Evolutionary conservation across 2,113 vertebrate genomes (phyloP).

Genomic region (Thamnaconus septentrionalis): DNA sequence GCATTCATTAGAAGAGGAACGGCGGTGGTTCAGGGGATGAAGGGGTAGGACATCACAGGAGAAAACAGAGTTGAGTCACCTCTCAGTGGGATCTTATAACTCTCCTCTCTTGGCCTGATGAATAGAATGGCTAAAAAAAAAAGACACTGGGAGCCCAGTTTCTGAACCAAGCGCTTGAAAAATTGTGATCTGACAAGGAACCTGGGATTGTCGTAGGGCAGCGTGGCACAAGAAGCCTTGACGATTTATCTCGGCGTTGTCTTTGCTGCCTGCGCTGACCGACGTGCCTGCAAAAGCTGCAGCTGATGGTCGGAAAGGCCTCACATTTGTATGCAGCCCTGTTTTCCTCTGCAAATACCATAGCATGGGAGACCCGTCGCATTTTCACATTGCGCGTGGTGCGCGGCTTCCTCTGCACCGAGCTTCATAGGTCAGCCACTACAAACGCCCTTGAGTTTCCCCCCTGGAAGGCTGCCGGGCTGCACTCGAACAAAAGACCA

Average conservation of each 20-base stretch:
- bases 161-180: slow-evolving; percentile 43
- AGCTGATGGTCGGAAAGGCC: slow-evolving; percentile 42
- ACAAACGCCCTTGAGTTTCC: slow-evolving; percentile 66
- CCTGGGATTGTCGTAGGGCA: slow-evolving; percentile 52
- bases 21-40: slow-evolving; percentile 31
- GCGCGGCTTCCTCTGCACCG: slow-evolving; percentile 45
- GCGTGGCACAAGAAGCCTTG: slow-evolving; percentile 45
- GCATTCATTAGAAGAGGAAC: slow-evolving; percentile 37
- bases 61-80: slow-evolving; percentile 56
- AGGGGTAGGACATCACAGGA: slow-evolving; percentile 47
- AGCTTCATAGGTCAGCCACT: slow-evolving; percentile 54
- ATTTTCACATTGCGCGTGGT: slow-evolving; percentile 60
- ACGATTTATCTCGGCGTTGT: slow-evolving; percentile 40
- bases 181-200: slow-evolving; percentile 58
- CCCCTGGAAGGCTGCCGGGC: slow-evolving; percentile 60
- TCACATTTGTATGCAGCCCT: slow-evolving; percentile 53
- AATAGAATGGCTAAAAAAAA: slow-evolving; percentile 40
- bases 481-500: slow-evolving; percentile 61
- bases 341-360: slow-evolving; percentile 55
- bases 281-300: slow-evolving; percentile 47
- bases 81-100: slow-evolving; percentile 57
- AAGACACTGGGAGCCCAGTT: slow-evolving; percentile 29
- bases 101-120: slow-evolving; percentile 49
- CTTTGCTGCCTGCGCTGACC: slow-evolving; percentile 27
- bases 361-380: slow-evolving; percentile 32